These are phyloP conservation scores for Podarcis muralis DNA, from an alignment of 2,113 vertebrate genomes.

Conservation along the genomic window DNA sequence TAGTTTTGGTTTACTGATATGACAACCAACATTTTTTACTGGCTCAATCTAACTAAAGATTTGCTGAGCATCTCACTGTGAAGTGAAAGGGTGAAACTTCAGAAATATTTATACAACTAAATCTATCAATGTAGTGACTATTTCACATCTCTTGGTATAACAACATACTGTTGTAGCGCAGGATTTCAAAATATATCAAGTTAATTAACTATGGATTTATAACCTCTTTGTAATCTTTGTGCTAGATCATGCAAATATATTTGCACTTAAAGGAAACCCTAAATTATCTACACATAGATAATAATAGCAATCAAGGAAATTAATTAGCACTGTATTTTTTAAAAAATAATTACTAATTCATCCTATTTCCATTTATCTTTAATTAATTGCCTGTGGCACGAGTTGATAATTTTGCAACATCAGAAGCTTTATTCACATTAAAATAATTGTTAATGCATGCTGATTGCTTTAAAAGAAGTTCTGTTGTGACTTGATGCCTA, in stretches of 20 bases:
- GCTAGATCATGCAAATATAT: conserved; percentile 14
- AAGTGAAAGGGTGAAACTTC: neutral
- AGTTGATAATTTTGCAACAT: conserved; percentile 12
- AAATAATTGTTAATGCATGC: neutral
- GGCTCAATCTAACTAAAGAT: neutral
- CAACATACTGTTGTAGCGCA: rapidly evolving
- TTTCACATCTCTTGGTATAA: neutral
- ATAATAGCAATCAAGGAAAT: neutral
- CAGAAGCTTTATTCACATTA: neutral
- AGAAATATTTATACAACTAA: neutral
- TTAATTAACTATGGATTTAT: conserved; percentile 8
- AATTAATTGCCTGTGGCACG: conserved; percentile 17
- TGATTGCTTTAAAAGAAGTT: neutral
- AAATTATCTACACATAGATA: conserved; percentile 1
- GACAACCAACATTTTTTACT: neutral
- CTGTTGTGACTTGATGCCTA: neutral
- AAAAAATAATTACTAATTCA: conserved; percentile 20
- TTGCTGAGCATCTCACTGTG: neutral
- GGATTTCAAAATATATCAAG: neutral
- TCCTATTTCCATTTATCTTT: conserved; percentile 21
- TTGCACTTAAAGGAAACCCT: neutral
- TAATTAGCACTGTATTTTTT: conserved; percentile 29
- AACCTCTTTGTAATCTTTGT: conserved; percentile 7
- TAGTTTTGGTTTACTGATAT: neutral
- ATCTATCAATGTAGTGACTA: neutral